Conservation (phyloP, 2,113 vertebrate species). For the Ibidorhyncha struthersii region DNA sequence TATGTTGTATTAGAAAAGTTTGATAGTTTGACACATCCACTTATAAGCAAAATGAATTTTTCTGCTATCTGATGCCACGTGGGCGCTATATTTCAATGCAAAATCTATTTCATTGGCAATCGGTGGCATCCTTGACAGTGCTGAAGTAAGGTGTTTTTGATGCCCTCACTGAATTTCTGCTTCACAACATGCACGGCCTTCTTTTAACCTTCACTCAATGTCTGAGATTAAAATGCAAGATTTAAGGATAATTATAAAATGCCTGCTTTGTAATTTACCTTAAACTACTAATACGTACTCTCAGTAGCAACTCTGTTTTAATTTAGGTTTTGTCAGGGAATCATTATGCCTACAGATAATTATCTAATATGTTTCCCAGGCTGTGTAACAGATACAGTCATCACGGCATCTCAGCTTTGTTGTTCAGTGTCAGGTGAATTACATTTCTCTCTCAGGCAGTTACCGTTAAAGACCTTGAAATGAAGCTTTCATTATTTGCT, state of each 20-base stretch:
- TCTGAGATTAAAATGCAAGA: not conserved
- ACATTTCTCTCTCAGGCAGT: conserved; percentile 18
- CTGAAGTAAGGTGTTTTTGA: not conserved
- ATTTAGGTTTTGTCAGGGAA: conserved; percentile 13
- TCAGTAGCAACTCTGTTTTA: conserved; percentile 1
- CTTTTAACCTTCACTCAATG: conserved; percentile 9
- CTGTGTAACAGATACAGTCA: not conserved
- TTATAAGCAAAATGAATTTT: conserved; percentile 37
- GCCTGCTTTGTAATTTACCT: not conserved
- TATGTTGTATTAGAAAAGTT: conserved; percentile 29
- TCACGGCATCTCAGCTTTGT: not conserved
- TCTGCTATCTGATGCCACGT: conserved; percentile 16
- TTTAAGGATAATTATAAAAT: not conserved
- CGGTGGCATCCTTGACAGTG: not conserved
- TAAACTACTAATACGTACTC: not conserved
- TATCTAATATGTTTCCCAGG: conserved; percentile 26
- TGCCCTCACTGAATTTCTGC: not conserved
- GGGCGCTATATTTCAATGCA: not conserved
- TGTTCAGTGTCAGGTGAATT: conserved; percentile 26
- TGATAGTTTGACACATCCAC: conserved; percentile 2
- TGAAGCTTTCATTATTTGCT: conserved; percentile 27
- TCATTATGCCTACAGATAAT: conserved; percentile 31
- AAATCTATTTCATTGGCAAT: not conserved
- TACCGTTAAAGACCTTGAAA: conserved; percentile 13
- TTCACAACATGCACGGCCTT: not conserved